Percentiles rank a stretch among this genome's conserved stretches.
phyloP scores from a whole-genome alignment of 2,797 vertebrate genomes.

The Rhabdomys pumilio region DNA sequence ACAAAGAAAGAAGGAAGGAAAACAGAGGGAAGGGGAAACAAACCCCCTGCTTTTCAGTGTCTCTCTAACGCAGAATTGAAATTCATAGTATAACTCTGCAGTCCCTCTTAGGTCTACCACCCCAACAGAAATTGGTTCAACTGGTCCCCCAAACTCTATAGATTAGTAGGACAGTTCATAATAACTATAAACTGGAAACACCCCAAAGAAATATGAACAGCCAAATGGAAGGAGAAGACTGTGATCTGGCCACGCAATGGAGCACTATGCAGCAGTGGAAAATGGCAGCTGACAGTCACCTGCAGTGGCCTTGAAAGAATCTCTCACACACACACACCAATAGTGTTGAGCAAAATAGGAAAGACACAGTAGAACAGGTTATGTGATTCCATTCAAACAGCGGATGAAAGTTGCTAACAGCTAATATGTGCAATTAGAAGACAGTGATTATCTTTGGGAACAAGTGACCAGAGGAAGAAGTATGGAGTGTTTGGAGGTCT shows the following conservation, averaged over 20 bases:
- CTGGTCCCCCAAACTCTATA: not conserved
- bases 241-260: too few relatives aligned
- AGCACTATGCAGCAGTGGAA: not conserved
- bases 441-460: not conserved
- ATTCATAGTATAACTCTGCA: not conserved
- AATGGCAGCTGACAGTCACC: not conserved
- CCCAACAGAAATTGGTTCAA: not conserved
- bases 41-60: not conserved
- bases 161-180: not conserved
- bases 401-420: not conserved
- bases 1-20: not conserved
- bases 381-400: not conserved
- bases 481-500: not conserved
- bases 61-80: not conserved
- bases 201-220: not conserved
- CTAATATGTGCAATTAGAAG: not conserved
- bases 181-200: not conserved
- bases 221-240: not conserved
- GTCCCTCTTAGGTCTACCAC: not conserved
- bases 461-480: not conserved
- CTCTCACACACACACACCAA: not conserved
- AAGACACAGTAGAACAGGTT: not conserved
- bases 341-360: not conserved
- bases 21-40: too few relatives aligned
- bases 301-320: not conserved